phyloP scores from a whole-genome alignment of 2,113 vertebrate genomes.

The Xenus cinereus region DNA sequence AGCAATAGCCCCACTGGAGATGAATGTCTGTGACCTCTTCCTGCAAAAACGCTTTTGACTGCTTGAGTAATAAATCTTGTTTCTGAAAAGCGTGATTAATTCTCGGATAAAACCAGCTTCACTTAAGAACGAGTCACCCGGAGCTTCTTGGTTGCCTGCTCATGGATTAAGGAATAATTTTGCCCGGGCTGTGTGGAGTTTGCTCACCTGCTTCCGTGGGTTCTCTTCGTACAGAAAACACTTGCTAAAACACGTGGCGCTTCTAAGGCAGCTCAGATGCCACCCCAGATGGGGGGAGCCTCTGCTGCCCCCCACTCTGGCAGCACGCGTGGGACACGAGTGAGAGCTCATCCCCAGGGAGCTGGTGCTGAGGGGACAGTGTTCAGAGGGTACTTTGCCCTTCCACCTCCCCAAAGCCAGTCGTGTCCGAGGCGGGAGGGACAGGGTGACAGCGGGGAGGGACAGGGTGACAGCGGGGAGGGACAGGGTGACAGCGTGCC shows the following conservation, averaged over 20 bases:
- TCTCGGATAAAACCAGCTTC: neutral
- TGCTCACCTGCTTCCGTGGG: neutral
- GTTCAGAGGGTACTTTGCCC: neutral
- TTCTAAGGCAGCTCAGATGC: neutral
- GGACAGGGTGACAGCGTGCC: constrained; percentile 18
- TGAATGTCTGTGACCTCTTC: neutral
- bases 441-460: neutral
- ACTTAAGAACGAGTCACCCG: rapidly evolving
- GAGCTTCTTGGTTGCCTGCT: neutral
- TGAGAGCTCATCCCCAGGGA: neutral
- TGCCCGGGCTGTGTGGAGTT: rapidly evolving
- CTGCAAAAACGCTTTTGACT: neutral
- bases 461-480: neutral
- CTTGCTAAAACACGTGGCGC: rapidly evolving
- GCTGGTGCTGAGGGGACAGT: neutral
- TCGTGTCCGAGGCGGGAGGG: neutral
- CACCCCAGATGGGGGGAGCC: rapidly evolving
- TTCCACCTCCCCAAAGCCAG: neutral
- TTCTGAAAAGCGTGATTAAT: neutral
- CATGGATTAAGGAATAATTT: neutral
- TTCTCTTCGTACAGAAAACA: neutral
- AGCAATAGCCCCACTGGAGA: neutral
- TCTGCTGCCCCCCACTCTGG: neutral
- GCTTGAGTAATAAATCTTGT: neutral
- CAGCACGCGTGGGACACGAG: rapidly evolving